phyloP scores from a whole-genome alignment of 1,140 invertebrate species.

The Danaus melanippus region DNA sequence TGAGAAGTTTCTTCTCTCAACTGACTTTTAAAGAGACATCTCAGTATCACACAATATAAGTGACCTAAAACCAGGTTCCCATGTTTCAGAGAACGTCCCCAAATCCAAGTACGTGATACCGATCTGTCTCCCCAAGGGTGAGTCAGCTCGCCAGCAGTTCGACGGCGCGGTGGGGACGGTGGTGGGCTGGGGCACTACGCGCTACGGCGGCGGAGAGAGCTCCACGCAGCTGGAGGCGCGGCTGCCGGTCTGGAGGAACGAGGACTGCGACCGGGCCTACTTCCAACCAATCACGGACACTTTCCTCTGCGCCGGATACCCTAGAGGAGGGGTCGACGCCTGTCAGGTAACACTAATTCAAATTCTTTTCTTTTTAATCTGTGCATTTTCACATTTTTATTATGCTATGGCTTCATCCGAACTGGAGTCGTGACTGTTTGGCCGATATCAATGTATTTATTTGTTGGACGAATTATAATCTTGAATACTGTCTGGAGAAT shows the following conservation, averaged over 20 bases:
- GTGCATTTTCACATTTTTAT: no score
- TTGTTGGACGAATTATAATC: no score
- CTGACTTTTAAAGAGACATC: no score
- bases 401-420: no score
- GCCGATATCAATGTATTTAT: no score
- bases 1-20: not conserved
- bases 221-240: slow-evolving; percentile 86
- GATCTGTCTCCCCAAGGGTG: slow-evolving; percentile 83
- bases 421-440: no score
- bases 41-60: no score
- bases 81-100: slow-evolving; percentile 75
- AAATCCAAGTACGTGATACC: slow-evolving; percentile 90
- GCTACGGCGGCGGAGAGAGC: slow-evolving; percentile 88
- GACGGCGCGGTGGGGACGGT: slow-evolving; percentile 83
- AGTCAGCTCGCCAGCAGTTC: slow-evolving; percentile 74
- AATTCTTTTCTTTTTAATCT: no score
- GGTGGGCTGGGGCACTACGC: slow-evolving; percentile 93
- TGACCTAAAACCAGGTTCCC: not conserved
- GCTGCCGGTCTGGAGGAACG: slow-evolving; percentile 92
- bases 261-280: slow-evolving; percentile 91
- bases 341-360: slow-evolving; percentile 93
- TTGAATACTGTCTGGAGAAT: no score
- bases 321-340: slow-evolving; percentile 91
- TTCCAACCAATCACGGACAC: slow-evolving; percentile 93
- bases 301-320: slow-evolving; percentile 92